Base-by-base conservation (phyloP, 2,888 invertebrate species). In the Diogma glabrata region DNA sequence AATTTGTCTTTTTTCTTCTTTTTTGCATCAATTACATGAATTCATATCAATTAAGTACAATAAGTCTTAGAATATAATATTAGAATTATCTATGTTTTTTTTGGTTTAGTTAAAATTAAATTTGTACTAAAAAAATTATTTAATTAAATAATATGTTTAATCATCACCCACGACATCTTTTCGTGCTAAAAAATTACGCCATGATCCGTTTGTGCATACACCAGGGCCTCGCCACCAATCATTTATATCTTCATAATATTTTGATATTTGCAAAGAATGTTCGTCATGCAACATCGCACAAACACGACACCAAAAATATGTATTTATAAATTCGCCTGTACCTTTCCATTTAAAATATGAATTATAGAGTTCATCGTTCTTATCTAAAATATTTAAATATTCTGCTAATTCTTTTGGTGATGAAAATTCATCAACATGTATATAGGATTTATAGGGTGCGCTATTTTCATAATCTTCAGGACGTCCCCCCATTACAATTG, bases 401-500 rank as follows among this genome's bases (percentile, higher is more conserved):
- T 81, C 79, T 30, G 95, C 95, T 55, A 96, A 74, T 59, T 89
- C 86, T 61, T 84, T 82, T 0, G 95, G 86, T 19, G 86, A 83
- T 24, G 82, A 81, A 67, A 95, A 96, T 68, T 96, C 94, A 65
- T 96, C 95, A 19, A 96, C 92, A 71, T 96, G 95, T 53, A 96
- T 87, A 72, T 87, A 96, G 4, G 92, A 93, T 60, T 88, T 83
- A 64, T 86, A 82, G 0, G 96, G 96, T 3, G 95, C 88, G 57
- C 83, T 81, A 45, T 85, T 79, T 54, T 83, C 84, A 69, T 96
- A 96, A 66, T 96, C 95, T 53, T 87, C 84, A 1, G 90, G 89
- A 45, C 88, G 81, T 0, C 91, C 95, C 1, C 96, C 95, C 94
- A 96, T 94, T 53, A 93, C 95, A 57, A 96, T 89, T 1, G 95